Percentiles rank a stretch among this genome's conserved stretches.
Conservation (phyloP, 2,888 invertebrate genomes). For the Linnaemya vulpina region DNA sequence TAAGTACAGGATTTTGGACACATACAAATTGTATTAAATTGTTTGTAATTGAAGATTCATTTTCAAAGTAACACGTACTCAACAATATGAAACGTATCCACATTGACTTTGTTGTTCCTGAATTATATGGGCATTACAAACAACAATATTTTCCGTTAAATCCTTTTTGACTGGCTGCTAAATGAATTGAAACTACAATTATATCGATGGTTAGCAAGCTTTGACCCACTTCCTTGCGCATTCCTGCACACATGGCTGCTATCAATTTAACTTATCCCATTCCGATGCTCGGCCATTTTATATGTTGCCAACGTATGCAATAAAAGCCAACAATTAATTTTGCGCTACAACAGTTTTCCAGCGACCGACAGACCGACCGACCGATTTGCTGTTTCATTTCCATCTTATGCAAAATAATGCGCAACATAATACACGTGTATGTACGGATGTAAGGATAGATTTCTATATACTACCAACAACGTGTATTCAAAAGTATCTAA, state of each 20-base stretch:
- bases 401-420: conserved; percentile 14
- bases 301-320: background rate
- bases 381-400: background rate
- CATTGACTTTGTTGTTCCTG: background rate
- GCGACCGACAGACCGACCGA: too few relatives aligned
- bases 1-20: too few relatives aligned
- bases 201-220: conserved; percentile 19
- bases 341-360: conserved; percentile 1
- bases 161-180: background rate
- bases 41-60: too few relatives aligned
- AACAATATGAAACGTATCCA: background rate
- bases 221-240: conserved; percentile 39
- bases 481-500: conserved; percentile 2
- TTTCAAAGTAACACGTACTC: background rate
- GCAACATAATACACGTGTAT: background rate
- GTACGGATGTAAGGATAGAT: background rate
- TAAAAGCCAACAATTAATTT: conserved; percentile 8
- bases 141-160: background rate
- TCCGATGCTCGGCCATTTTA: background rate
- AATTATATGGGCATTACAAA: background rate
- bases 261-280: conserved; percentile 19
- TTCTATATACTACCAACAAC: background rate
- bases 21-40: too few relatives aligned
- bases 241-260: conserved; percentile 12
- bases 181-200: conserved; percentile 10